Evolutionary conservation across 1,140 invertebrate genomes (phyloP).

Genomic region (Philaenus spumarius): DNA sequence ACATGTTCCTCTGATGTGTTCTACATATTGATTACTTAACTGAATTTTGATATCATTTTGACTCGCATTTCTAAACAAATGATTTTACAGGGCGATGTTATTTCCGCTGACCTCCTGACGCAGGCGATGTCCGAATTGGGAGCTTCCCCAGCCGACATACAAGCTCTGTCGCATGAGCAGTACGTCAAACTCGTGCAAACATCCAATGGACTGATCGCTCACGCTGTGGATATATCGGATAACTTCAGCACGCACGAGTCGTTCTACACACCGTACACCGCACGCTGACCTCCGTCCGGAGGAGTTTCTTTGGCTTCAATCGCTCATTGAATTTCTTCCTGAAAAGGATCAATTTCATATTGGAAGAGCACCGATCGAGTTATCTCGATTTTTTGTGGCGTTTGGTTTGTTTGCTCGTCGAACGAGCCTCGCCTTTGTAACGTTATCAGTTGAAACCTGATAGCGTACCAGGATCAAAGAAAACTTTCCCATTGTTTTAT

Average conservation of each 20-base stretch:
- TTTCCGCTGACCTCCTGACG: background rate
- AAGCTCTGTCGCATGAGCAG: slow-evolving; percentile 3
- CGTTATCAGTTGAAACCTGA: slow-evolving; percentile 13
- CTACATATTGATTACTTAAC: background rate
- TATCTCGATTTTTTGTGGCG: background rate
- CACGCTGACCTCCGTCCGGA: slow-evolving; percentile 5
- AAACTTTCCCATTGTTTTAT: no score
- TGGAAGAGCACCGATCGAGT: no score
- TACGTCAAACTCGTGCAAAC: slow-evolving; percentile 8
- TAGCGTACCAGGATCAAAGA: background rate
- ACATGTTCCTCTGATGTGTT: no score
- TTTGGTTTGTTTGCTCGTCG: background rate
- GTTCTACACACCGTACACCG: slow-evolving; percentile 14
- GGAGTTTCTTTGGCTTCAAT: background rate
- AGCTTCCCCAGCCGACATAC: background rate
- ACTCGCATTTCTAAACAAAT: background rate
- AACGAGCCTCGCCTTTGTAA: background rate
- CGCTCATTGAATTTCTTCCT: background rate
- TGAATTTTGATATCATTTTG: background rate
- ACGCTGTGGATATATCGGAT: background rate
- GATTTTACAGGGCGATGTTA: background rate
- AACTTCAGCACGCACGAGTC: background rate
- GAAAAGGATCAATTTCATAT: no score
- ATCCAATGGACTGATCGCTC: background rate
- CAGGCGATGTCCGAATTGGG: slow-evolving; percentile 11